Conservation (phyloP, 2,888 invertebrate genomes). For the Furcula furcula region DNA sequence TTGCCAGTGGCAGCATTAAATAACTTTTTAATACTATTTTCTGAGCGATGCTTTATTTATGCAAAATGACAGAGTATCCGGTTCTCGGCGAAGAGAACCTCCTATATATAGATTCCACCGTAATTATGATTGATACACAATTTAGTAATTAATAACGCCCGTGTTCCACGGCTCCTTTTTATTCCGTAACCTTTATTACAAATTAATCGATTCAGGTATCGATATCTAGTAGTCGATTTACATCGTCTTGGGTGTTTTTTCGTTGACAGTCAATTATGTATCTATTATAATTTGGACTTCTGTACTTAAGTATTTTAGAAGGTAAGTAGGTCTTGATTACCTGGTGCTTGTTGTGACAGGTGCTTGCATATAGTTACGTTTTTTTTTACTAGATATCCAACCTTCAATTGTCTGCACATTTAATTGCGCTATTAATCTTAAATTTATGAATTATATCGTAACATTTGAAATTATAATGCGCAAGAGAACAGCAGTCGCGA, state of each 20-base stretch:
- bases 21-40: too few species aligned
- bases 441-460: slow-evolving; percentile 27
- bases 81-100: slow-evolving; percentile 7
- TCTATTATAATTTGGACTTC: slow-evolving; percentile 24
- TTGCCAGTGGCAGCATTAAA: too few species aligned
- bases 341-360: slow-evolving; percentile 33
- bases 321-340: slow-evolving; percentile 10
- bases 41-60: neutral
- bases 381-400: slow-evolving; percentile 28
- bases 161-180: slow-evolving; percentile 35
- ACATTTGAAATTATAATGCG: slow-evolving; percentile 34
- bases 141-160: slow-evolving; percentile 45
- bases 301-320: slow-evolving; percentile 1
- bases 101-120: slow-evolving; percentile 32
- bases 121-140: slow-evolving; percentile 50
- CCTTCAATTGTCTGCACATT: slow-evolving; percentile 37
- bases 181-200: slow-evolving; percentile 42
- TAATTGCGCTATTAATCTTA: slow-evolving; percentile 42
- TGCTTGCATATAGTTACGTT: slow-evolving; percentile 14
- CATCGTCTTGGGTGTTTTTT: slow-evolving; percentile 30
- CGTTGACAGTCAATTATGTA: slow-evolving; percentile 14
- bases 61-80: neutral
- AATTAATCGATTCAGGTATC: slow-evolving; percentile 44
- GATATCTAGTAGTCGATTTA: slow-evolving; percentile 45
- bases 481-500: slow-evolving; percentile 1